Conservation (phyloP, 2,797 vertebrate genomes). For the Phalanger gymnotis region DNA sequence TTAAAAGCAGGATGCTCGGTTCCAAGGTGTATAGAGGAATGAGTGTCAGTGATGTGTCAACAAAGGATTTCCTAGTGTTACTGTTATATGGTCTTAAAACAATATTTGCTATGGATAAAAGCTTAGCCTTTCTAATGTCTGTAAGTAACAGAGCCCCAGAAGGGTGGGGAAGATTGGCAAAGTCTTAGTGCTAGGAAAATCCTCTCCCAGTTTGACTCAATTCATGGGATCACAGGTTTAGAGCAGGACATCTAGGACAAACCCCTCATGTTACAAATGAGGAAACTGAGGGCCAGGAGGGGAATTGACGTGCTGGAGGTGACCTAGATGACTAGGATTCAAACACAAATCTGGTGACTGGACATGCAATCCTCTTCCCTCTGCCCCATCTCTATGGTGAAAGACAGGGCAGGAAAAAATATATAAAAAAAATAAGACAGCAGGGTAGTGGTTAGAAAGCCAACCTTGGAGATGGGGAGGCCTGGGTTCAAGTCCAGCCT, state of each 20-base stretch:
- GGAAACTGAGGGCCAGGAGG: not conserved
- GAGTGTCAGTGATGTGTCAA: not conserved
- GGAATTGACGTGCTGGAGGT: too few species aligned
- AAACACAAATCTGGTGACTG: not conserved
- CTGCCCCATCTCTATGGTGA: not conserved
- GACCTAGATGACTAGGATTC: too few species aligned
- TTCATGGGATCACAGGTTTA: not conserved
- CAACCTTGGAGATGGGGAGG: not conserved
- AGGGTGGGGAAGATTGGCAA: not conserved
- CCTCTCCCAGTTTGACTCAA: not conserved
- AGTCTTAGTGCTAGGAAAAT: not conserved
- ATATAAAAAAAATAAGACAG: too few species aligned
- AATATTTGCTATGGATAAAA: not conserved
- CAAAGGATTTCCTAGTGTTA: not conserved
- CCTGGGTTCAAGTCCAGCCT: not conserved
- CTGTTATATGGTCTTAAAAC: not conserved
- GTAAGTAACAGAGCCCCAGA: not conserved
- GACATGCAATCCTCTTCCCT: not conserved
- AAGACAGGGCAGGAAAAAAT: not conserved
- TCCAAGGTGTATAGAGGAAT: not conserved
- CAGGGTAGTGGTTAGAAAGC: not conserved
- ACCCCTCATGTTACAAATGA: not conserved
- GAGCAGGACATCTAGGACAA: not conserved
- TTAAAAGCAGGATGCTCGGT: not conserved
- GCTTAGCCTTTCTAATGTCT: not conserved